A percentile compares a stretch with the other conserved stretches of the same genome.
Conservation (phyloP, 2,797 vertebrate species). For the Phrynocephalus forsythii region DNA sequence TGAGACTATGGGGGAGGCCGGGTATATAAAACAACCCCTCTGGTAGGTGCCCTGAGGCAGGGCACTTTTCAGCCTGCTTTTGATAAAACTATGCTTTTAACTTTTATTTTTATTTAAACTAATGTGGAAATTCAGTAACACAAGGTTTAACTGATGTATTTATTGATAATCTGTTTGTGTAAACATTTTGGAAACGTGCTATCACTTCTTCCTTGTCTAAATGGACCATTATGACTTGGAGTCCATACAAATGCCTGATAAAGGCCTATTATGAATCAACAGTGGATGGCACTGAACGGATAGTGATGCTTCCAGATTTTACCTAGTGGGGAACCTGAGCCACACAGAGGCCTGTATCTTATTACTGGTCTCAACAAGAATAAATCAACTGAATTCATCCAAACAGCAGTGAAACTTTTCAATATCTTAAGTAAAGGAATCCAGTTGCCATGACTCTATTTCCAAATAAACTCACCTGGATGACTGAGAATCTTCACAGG, state of each 20-base stretch:
- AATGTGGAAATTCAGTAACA: background rate
- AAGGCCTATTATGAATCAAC: too few species aligned
- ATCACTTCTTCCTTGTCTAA: conserved; percentile 16
- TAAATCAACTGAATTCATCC: too few species aligned
- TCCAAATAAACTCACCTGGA: too few species aligned
- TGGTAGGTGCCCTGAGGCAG: too few species aligned
- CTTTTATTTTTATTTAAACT: conserved; percentile 11
- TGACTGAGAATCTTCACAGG: too few species aligned
- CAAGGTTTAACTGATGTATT: conserved; percentile 49
- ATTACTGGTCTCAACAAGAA: background rate
- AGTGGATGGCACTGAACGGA: background rate
- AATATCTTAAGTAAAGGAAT: too few species aligned
- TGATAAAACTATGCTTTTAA: conserved; percentile 34
- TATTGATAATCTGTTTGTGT: conserved; percentile 38
- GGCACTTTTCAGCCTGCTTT: too few species aligned
- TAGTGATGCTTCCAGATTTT: background rate
- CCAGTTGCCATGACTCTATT: too few species aligned
- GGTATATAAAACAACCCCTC: too few species aligned
- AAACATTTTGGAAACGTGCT: conserved; percentile 43
- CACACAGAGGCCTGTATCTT: background rate
- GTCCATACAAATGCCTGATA: too few species aligned
- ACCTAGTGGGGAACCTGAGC: background rate
- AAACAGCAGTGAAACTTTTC: too few species aligned
- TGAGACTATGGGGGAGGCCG: conserved; percentile 29
- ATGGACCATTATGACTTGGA: too few species aligned